These are phyloP conservation scores for Drosophila nigricruria DNA, from an alignment of 2,888 invertebrate genomes.

Conservation along the genomic window DNA sequence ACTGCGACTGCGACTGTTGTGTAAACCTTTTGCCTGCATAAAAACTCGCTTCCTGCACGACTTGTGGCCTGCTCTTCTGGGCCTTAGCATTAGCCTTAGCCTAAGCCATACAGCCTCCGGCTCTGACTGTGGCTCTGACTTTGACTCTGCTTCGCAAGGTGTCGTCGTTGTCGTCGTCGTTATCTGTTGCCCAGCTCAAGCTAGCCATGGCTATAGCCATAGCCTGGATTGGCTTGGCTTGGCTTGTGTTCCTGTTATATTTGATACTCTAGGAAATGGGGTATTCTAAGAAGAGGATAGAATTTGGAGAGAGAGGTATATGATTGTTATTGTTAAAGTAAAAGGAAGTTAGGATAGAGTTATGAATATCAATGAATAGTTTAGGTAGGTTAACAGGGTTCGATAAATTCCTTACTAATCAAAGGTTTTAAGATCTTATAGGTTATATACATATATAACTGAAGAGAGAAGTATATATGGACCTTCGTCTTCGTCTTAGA, in stretches of 20 bases:
- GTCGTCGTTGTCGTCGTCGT: slow-evolving; percentile 61
- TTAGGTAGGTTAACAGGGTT: background rate
- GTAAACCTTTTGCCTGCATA: slow-evolving; percentile 74
- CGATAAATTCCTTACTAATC: no score
- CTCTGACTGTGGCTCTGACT: slow-evolving; percentile 15
- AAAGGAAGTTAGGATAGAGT: background rate
- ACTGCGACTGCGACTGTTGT: slow-evolving; percentile 19
- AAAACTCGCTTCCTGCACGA: slow-evolving; percentile 79
- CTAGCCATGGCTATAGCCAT: slow-evolving; percentile 36
- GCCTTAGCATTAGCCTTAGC: slow-evolving; percentile 44
- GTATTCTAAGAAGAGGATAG: background rate
- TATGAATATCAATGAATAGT: background rate
- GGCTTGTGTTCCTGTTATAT: slow-evolving; percentile 48
- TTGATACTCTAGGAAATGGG: slow-evolving; percentile 12
- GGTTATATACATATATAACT: no score
- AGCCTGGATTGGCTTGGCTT: slow-evolving; percentile 20
- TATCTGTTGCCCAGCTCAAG: slow-evolving; percentile 39
- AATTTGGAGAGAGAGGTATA: background rate
- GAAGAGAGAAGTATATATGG: background rate
- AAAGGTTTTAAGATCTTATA: no score
- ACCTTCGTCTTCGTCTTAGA: no score
- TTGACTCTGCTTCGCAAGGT: slow-evolving; percentile 61
- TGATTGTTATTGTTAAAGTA: slow-evolving; percentile 4
- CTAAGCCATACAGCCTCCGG: slow-evolving; percentile 20
- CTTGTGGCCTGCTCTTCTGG: slow-evolving; percentile 54